A percentile compares a stretch with the other conserved stretches of the same genome.
phyloP scores from a whole-genome alignment of 2,113 vertebrate genomes.

The Cyprinodon tularosa region DNA sequence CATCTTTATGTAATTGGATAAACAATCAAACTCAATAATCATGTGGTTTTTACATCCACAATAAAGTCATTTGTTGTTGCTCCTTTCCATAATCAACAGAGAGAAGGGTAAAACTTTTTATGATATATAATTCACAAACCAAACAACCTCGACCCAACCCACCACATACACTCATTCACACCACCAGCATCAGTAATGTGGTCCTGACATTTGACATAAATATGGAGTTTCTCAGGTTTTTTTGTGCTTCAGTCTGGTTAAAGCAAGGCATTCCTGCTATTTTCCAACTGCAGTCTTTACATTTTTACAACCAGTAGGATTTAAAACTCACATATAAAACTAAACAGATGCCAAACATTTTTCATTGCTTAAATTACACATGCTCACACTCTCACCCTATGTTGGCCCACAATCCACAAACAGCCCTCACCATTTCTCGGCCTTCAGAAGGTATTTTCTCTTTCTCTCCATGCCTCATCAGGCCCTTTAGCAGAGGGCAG shows the following conservation, averaged over 20 bases:
- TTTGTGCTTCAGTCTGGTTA: not conserved
- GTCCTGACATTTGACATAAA: too few species aligned
- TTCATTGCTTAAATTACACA: conserved; percentile 27
- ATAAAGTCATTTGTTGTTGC: conserved; percentile 66
- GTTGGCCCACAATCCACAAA: conserved; percentile 34
- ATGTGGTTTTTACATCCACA: conserved; percentile 55
- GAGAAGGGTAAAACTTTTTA: conserved; percentile 46
- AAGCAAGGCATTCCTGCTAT: not conserved
- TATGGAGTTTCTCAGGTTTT: not conserved
- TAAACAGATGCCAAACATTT: conserved; percentile 19
- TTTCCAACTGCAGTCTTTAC: not conserved
- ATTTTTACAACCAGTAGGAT: conserved; percentile 9
- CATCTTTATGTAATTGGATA: conserved; percentile 70
- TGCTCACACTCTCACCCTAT: conserved; percentile 51
- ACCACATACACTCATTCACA: not conserved
- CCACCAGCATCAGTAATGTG: not conserved
- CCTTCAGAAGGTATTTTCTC: conserved; percentile 68
- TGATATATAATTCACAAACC: not conserved
- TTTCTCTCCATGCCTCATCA: conserved; percentile 80
- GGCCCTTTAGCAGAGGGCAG: conserved; percentile 81
- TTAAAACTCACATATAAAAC: not conserved
- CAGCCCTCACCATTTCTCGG: conserved; percentile 46
- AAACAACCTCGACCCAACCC: conserved; percentile 2
- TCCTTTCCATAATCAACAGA: conserved; percentile 61
- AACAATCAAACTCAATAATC: conserved; percentile 62